These are phyloP conservation scores for Himalopsyche tibetana DNA, from an alignment of 2,888 invertebrate genomes.

Conservation along the genomic window DNA sequence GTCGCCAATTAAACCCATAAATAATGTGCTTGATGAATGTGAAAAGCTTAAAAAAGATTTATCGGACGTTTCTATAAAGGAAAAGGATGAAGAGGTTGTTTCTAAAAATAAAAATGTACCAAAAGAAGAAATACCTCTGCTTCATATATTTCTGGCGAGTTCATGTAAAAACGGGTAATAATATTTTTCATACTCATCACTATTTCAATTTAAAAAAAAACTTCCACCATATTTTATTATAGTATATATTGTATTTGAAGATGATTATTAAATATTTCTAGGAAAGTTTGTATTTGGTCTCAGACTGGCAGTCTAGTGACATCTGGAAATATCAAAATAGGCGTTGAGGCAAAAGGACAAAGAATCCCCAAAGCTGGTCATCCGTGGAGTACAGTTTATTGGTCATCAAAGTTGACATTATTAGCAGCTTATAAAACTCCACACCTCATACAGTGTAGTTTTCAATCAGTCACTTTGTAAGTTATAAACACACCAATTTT, in stretches of 20 bases:
- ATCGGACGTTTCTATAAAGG: too few species aligned
- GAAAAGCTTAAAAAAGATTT: too few species aligned
- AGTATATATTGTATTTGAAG: constrained; percentile 33
- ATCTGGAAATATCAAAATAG: constrained; percentile 64
- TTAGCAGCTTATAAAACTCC: constrained; percentile 79
- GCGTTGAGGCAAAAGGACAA: constrained; percentile 66
- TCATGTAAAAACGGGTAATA: constrained; percentile 80
- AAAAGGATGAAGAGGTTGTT: too few species aligned
- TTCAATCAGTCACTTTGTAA: constrained; percentile 73
- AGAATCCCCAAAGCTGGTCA: constrained; percentile 66
- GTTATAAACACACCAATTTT: constrained; percentile 41
- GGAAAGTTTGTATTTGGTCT: constrained; percentile 80
- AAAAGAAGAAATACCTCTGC: background rate
- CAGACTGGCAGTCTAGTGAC: constrained; percentile 78
- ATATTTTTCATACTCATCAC: background rate
- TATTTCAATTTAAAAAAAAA: constrained; percentile 1
- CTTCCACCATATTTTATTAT: constrained; percentile 45
- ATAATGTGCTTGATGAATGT: too few species aligned
- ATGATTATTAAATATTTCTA: constrained; percentile 68
- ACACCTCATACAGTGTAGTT: constrained; percentile 80
- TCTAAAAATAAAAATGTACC: background rate
- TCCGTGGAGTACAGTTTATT: constrained; percentile 76
- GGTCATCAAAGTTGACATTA: constrained; percentile 78
- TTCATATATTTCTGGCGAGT: constrained; percentile 79
- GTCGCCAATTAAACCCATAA: too few species aligned